Base-by-base conservation (phyloP, 2,113 vertebrate genomes). In the Arvicanthis niloticus region DNA sequence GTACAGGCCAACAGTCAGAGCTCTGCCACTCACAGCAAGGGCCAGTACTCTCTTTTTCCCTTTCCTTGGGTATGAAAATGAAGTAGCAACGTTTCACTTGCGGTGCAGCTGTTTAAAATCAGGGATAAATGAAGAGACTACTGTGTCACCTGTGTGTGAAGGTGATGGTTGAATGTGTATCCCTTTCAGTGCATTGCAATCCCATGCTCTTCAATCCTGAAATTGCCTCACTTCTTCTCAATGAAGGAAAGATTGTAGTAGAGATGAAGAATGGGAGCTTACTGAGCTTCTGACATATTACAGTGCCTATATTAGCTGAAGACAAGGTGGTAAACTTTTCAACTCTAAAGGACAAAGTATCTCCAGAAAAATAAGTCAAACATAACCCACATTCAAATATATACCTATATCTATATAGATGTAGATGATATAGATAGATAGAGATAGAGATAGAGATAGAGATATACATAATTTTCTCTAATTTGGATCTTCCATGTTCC, bases 1-100 rank as follows among this genome's bases (percentile, higher is more conserved):
- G 17, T 3, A 1, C 0, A 7, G 0, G 24, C 48, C 0, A 10
- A 16, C 0, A 16, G 37, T 58, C 68, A 84, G n/a, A 88, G 3
- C 81, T 87, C n/a, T 24, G 17, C 48, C 7, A 51, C 48, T 51
- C 48, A 51, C 48, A 48, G 7, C 48, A 51, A 51, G 48, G 48
- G 48, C 76, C 62, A 10, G 2, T 5, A 60, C 78, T 81, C n/a
- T 70, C 24, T 58, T 80, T 22, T 89, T 3, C 48, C 6, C 22
- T 76, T 65, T 91, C 6, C 40, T 93, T 42, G 19, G 19, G n/a
- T 73, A 73, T 40, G 19, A 73, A 73, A 73, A 21, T 10, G 19
- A 60, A 89, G 80, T 16, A 93, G 40, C 40, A 2, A 22, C 42
- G 42, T 17, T 77, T 84, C 48, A 82, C 10, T 87, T 84, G 22